Percentiles rank a stretch among this genome's conserved stretches.
phyloP scores from a whole-genome alignment of 2,888 invertebrate genomes.

The Apomyelois bistriatella region DNA sequence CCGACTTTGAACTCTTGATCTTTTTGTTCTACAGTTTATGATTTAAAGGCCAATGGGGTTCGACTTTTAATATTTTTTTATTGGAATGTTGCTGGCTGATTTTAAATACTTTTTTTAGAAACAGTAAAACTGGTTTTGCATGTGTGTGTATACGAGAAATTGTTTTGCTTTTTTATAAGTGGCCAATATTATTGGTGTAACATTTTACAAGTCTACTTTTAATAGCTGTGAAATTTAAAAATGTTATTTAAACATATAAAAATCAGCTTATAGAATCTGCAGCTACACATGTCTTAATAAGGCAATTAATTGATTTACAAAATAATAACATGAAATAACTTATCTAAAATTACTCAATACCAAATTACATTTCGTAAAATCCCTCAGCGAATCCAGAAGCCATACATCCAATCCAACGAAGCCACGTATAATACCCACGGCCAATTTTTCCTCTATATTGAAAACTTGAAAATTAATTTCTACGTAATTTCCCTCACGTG shows the following conservation, averaged over 20 bases:
- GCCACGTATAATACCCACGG: constrained; percentile 40
- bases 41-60: constrained; percentile 1
- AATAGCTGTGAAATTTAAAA: too few species aligned
- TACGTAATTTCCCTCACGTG: constrained; percentile 70
- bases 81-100: constrained; percentile 1
- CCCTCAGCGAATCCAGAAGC: constrained; percentile 35
- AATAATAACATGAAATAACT: too few species aligned
- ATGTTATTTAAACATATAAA: too few species aligned
- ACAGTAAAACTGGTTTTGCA: too few species aligned
- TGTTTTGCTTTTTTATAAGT: not conserved
- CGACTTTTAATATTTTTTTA: not conserved
- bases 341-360: too few species aligned
- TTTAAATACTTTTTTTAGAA: not conserved
- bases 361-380: too few species aligned
- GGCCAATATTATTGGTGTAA: too few species aligned
- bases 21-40: constrained; percentile 54
- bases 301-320: too few species aligned
- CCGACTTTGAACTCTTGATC: constrained; percentile 78
- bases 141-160: not conserved
- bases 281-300: too few species aligned
- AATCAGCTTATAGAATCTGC: too few species aligned
- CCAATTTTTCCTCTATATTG: constrained; percentile 68
- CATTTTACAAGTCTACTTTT: too few species aligned
- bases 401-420: constrained; percentile 56
- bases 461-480: constrained; percentile 77